Percentiles rank a stretch among this genome's conserved stretches.
Conservation (phyloP, 2,888 invertebrate genomes). For the Amblyjoppa proteus region DNA sequence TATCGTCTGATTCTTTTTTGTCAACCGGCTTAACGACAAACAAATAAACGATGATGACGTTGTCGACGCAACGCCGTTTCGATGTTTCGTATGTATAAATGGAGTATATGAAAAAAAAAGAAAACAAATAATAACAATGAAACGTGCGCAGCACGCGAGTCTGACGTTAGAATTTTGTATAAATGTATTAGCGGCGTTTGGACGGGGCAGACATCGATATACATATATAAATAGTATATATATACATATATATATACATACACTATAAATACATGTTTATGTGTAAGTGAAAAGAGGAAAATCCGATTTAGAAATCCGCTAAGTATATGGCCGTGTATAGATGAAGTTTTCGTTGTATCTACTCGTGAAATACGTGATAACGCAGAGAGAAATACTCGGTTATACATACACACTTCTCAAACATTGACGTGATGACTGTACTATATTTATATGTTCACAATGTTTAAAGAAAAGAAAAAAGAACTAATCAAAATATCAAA, state of each 20-base stretch:
- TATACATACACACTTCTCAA: constrained; percentile 44
- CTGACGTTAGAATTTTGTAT: constrained; percentile 73
- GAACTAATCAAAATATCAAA: constrained; percentile 54
- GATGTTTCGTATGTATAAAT: constrained; percentile 47
- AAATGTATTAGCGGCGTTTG: constrained; percentile 74
- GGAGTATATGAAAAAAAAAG: constrained; percentile 23
- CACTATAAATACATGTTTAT: constrained; percentile 67
- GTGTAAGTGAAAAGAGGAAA: constrained; percentile 61
- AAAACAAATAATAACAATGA: constrained; percentile 22
- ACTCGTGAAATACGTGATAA: constrained; percentile 31
- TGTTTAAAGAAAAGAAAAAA: constrained; percentile 74
- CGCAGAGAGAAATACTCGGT: constrained; percentile 23
- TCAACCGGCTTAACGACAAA: constrained; percentile 18
- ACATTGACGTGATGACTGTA: constrained; percentile 80
- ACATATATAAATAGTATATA: constrained; percentile 63
- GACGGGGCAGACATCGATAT: constrained; percentile 66
- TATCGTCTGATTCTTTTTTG: constrained; percentile 27
- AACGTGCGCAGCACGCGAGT: constrained; percentile 46
- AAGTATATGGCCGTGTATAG: constrained; percentile 64
- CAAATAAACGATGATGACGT: background rate
- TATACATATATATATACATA: constrained; percentile 63
- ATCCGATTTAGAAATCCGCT: constrained; percentile 60
- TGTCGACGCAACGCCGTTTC: constrained; percentile 28
- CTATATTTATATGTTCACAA: constrained; percentile 83
- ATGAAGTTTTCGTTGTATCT: constrained; percentile 51